A percentile compares a stretch with the other conserved stretches of the same genome.
Evolutionary conservation across 1,140 invertebrate genomes (phyloP).

Genomic region (Steinernema feltiae): DNA sequence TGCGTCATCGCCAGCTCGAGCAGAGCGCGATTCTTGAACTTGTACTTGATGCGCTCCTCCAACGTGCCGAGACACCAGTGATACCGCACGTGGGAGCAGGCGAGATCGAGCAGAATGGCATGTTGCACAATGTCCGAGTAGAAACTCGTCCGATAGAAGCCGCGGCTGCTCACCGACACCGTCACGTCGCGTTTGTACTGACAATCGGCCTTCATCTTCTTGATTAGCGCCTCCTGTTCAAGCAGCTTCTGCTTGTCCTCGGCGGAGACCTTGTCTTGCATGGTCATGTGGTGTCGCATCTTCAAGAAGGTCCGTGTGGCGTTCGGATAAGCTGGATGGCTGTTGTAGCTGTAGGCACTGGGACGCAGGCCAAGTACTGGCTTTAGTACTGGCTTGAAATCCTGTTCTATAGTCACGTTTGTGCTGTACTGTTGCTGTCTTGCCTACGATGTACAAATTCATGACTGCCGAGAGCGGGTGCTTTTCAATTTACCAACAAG

Average conservation of each 20-base stretch:
- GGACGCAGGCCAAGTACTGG: slow-evolving; percentile 92
- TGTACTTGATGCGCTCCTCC: slow-evolving; percentile 75
- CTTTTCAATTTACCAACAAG: no score
- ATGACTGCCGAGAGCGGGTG: no score
- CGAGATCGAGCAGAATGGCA: slow-evolving; percentile 84
- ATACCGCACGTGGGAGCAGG: slow-evolving; percentile 85
- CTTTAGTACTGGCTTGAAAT: slow-evolving; percentile 72
- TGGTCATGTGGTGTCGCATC: slow-evolving; percentile 84
- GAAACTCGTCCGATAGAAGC: slow-evolving; percentile 83
- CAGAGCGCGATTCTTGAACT: slow-evolving; percentile 79
- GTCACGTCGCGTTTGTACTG: slow-evolving; percentile 64
- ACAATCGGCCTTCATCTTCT: slow-evolving; percentile 66
- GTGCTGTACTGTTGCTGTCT: no score
- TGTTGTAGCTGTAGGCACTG: slow-evolving; percentile 86
- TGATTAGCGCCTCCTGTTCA: slow-evolving; percentile 70
- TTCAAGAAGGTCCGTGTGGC: slow-evolving; percentile 92
- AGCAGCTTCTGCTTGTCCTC: slow-evolving; percentile 83
- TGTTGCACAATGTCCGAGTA: slow-evolving; percentile 91
- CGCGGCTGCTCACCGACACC: slow-evolving; percentile 79
- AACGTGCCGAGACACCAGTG: slow-evolving; percentile 79
- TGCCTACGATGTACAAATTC: no score
- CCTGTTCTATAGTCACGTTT: background rate
- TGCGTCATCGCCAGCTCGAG: slow-evolving; percentile 88
- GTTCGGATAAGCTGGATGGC: slow-evolving; percentile 74
- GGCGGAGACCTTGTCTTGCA: slow-evolving; percentile 85